Evolutionary conservation across 2,888 invertebrate species (phyloP).

Genomic region (Acheta domesticus): DNA sequence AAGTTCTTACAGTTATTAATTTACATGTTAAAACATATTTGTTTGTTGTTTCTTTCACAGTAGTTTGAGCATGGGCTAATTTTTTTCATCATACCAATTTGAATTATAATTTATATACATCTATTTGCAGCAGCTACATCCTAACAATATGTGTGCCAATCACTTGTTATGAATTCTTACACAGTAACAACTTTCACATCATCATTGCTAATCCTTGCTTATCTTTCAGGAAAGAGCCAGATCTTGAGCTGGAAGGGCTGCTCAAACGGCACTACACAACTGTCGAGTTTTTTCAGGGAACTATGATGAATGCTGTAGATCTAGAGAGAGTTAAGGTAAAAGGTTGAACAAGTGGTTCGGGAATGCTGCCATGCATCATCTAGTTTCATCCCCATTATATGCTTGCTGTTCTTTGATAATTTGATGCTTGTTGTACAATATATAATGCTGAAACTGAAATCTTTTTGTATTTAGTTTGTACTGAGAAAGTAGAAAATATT

Average conservation of each 20-base stretch:
- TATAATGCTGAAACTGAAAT: constrained; percentile 22
- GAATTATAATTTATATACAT: too few species aligned
- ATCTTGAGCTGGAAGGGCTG: constrained; percentile 99
- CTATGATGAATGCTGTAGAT: constrained; percentile 99
- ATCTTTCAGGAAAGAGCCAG: constrained; percentile 94
- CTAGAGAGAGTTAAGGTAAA: constrained; percentile 98
- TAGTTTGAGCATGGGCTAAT: too few species aligned
- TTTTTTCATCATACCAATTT: too few species aligned
- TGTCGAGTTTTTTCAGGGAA: constrained; percentile 99
- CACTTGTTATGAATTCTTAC: too few species aligned
- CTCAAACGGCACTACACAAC: constrained; percentile 99
- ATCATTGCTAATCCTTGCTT: constrained; percentile 26
- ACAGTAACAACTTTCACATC: background rate
- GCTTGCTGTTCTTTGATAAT: constrained; percentile 6
- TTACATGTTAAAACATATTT: too few species aligned
- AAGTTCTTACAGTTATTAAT: too few species aligned
- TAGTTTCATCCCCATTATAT: constrained; percentile 20
- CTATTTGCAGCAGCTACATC: too few species aligned
- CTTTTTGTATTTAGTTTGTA: constrained; percentile 19
- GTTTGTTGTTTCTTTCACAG: too few species aligned
- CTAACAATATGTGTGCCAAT: too few species aligned
- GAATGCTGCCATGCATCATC: constrained; percentile 24
- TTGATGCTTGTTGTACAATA: constrained; percentile 11
- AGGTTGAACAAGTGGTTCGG: constrained; percentile 21
- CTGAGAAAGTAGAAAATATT: background rate